Conservation (phyloP, 2,888 invertebrate species). For the Hyposoter dolosus region DNA sequence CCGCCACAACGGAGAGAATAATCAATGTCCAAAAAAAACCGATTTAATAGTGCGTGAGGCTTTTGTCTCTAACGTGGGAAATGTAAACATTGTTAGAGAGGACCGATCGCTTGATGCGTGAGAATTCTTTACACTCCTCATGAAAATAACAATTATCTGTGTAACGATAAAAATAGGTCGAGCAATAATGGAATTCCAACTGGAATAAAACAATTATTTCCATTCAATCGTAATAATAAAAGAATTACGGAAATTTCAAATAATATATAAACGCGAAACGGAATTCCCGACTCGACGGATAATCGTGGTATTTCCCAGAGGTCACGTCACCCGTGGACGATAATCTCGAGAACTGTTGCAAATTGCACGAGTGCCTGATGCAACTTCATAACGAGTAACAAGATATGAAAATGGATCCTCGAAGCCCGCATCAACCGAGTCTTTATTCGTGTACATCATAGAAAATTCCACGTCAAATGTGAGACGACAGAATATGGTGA, state of each 20-base stretch:
- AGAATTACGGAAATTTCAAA: slow-evolving; percentile 9
- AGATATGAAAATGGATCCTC: slow-evolving; percentile 21
- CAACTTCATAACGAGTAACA: slow-evolving; percentile 27
- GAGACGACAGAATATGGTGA: background rate
- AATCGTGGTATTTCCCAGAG: slow-evolving; percentile 11
- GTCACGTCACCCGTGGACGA: background rate
- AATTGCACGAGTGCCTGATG: slow-evolving; percentile 13
- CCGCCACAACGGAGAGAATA: background rate
- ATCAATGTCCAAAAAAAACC: background rate
- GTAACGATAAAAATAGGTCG: background rate
- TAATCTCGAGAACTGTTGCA: background rate
- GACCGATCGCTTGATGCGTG: background rate
- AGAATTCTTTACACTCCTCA: background rate
- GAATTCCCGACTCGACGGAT: background rate
- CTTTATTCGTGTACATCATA: background rate
- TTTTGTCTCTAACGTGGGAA: background rate
- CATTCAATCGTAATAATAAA: background rate
- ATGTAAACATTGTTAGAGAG: background rate
- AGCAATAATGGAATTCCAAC: background rate
- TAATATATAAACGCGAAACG: background rate
- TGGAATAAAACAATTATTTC: background rate
- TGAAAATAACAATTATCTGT: background rate
- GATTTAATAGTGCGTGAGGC: background rate
- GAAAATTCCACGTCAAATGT: background rate
- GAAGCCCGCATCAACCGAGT: slow-evolving; percentile 15